phyloP scores from a whole-genome alignment of 2,888 invertebrate genomes.

The Meloe dianella region DNA sequence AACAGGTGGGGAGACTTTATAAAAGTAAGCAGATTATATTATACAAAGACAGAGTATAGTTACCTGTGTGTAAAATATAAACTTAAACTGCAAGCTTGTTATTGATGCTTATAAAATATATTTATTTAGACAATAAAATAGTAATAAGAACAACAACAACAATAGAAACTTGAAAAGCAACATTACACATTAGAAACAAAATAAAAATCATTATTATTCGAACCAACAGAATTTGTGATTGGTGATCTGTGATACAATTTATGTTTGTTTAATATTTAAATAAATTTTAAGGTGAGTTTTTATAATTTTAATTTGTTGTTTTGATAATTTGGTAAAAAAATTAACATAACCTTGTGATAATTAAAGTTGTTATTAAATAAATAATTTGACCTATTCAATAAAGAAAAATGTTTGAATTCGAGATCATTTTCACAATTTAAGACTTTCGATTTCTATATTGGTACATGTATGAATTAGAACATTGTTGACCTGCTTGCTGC shows the following conservation, averaged over 20 bases:
- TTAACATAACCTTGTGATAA: background rate
- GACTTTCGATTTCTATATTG: background rate
- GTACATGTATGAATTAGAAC: background rate
- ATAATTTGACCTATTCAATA: background rate
- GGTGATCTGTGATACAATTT: constrained; percentile 8
- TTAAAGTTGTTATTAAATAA: background rate
- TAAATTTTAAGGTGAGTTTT: background rate
- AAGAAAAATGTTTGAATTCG: too few relatives aligned
- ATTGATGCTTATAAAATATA: background rate
- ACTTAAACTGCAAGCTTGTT: constrained; percentile 20
- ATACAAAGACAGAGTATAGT: background rate
- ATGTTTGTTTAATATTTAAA: background rate
- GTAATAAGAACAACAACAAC: background rate
- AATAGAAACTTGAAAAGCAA: background rate
- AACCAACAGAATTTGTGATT: background rate
- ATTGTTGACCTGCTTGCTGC: constrained; percentile 5
- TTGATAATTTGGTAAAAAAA: background rate
- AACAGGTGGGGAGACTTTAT: constrained; percentile 29
- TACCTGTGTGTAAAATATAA: constrained; percentile 11
- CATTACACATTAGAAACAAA: too few relatives aligned
- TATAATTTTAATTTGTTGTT: background rate
- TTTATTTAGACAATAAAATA: background rate
- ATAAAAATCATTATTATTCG: background rate
- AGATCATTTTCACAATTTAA: background rate
- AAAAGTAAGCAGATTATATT: constrained; percentile 23